Percentiles rank a stretch among this genome's conserved stretches.
Conservation (phyloP, 2,113 vertebrate genomes). For the Strix uralensis region DNA sequence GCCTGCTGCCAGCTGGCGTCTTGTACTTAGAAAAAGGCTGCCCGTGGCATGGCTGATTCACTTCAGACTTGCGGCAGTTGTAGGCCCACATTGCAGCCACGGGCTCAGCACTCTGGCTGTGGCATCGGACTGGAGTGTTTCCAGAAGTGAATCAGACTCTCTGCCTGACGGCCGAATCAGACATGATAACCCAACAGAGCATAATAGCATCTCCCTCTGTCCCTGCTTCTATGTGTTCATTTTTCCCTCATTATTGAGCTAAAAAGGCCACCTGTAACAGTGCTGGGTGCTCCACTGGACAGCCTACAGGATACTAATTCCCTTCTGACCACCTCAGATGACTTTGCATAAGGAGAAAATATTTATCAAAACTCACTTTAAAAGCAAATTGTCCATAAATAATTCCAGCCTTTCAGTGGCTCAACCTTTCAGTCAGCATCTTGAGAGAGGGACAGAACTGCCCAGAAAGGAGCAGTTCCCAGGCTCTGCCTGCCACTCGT, state of each 20-base stretch:
- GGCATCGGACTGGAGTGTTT: not conserved
- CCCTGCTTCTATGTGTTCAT: not conserved
- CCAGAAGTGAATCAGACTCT: not conserved
- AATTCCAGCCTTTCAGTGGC: not conserved
- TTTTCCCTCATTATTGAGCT: not conserved
- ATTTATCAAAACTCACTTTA: not conserved
- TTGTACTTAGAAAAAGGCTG: not conserved
- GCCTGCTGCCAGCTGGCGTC: not conserved
- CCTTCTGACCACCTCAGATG: not conserved
- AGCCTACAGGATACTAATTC: not conserved
- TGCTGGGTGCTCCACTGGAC: not conserved
- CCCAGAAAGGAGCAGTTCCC: not conserved
- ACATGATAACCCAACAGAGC: not conserved
- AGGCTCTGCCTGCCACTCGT: accelerated
- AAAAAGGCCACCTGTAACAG: not conserved
- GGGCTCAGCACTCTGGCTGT: not conserved
- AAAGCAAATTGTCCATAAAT: not conserved
- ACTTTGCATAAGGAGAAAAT: not conserved
- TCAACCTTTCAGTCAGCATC: not conserved
- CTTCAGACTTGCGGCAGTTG: not conserved
- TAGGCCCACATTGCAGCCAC: not conserved
- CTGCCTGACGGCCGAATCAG: not conserved
- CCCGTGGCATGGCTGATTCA: not conserved
- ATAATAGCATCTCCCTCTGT: not conserved
- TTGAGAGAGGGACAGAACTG: not conserved